phyloP scores from a whole-genome alignment of 2,797 vertebrate genomes.

The Coregonus ussuriensis region DNA sequence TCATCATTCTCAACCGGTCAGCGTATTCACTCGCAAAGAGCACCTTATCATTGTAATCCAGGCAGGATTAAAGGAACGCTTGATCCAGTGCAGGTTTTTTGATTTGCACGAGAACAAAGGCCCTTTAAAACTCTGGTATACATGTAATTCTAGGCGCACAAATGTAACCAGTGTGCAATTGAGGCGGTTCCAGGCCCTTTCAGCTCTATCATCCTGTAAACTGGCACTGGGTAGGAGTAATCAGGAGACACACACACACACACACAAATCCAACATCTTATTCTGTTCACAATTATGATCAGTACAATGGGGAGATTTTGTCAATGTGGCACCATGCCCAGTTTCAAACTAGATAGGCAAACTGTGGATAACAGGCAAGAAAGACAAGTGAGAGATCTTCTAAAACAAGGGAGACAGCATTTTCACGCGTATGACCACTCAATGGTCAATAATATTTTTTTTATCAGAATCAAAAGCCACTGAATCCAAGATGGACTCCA shows the following conservation, averaged over 20 bases:
- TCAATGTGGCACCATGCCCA: background rate
- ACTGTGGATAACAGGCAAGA: background rate
- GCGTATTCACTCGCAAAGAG: conserved; percentile 12
- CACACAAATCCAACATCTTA: background rate
- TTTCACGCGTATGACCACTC: no score
- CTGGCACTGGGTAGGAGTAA: background rate
- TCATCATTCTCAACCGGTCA: conserved; percentile 18
- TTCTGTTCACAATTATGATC: background rate
- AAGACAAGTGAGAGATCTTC: background rate
- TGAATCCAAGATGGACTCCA: no score
- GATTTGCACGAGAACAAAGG: background rate
- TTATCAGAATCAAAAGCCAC: no score
- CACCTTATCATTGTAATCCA: conserved; percentile 30
- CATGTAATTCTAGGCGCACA: background rate
- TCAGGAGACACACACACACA: background rate
- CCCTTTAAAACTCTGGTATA: background rate
- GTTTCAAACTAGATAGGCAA: background rate
- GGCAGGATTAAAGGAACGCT: conserved; percentile 22
- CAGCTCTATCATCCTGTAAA: background rate
- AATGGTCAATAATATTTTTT: no score
- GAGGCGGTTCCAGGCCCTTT: background rate
- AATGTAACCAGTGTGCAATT: background rate
- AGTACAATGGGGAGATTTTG: background rate
- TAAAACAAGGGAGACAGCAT: background rate
- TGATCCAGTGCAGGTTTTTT: conserved; percentile 8